A percentile compares a stretch with the other conserved stretches of the same genome.
Evolutionary conservation across 2,888 invertebrate genomes (phyloP).

Genomic region (Hipparchia semele): DNA sequence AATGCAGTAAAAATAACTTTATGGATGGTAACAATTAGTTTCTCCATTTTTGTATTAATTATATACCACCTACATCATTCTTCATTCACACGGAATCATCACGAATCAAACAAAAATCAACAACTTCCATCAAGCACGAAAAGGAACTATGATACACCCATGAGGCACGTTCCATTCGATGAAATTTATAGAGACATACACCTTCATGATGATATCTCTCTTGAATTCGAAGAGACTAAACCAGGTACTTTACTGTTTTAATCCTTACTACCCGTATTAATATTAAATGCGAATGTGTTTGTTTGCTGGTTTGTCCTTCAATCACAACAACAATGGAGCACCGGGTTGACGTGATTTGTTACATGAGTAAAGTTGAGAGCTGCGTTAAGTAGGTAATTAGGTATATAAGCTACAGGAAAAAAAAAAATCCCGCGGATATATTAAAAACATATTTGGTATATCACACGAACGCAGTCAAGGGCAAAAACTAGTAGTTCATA

Average conservation of each 20-base stretch:
- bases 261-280: not conserved
- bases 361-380: no score
- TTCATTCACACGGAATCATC: constrained; percentile 31
- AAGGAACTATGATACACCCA: constrained; percentile 45
- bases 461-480: no score
- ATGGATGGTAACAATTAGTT: constrained; percentile 42
- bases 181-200: constrained; percentile 50
- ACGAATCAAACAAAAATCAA: constrained; percentile 18
- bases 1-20: constrained; percentile 54
- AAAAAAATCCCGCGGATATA: no score
- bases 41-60: constrained; percentile 37
- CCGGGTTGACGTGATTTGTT: no score
- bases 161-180: constrained; percentile 56
- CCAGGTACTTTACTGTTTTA: constrained; percentile 46
- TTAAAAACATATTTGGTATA: no score
- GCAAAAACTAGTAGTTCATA: no score
- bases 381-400: no score
- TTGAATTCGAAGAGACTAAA: constrained; percentile 50
- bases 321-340: no score
- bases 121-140: constrained; percentile 21
- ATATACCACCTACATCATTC: constrained; percentile 54
- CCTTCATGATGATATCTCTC: constrained; percentile 47
- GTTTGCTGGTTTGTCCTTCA: no score
- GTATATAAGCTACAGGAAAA: no score
- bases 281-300: no score